Percentiles rank a stretch among this genome's conserved stretches.
Conservation (phyloP, 2,797 vertebrate genomes). For the Tragelaphus eurycerus region DNA sequence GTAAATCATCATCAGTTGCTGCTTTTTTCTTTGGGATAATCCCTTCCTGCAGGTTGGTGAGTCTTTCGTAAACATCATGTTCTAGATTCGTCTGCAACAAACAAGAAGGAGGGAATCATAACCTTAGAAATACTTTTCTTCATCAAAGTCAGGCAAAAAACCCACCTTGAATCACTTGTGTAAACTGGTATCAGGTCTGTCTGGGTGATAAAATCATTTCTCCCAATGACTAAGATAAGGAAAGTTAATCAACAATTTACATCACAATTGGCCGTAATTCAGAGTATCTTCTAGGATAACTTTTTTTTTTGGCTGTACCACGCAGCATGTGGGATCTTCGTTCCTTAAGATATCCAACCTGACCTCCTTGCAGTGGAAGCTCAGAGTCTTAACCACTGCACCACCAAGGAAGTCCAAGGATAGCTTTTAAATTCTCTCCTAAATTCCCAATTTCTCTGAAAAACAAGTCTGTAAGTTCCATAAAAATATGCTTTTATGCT, state of each 20-base stretch:
- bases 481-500: neutral
- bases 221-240: neutral
- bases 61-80: slow-evolving; percentile 95
- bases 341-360: neutral
- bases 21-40: slow-evolving; percentile 99
- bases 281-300: neutral
- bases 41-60: slow-evolving; percentile 95
- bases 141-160: neutral
- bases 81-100: slow-evolving; percentile 93
- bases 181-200: neutral
- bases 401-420: neutral
- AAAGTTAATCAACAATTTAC: neutral
- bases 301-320: neutral
- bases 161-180: neutral
- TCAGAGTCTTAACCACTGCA: neutral
- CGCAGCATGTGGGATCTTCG: neutral
- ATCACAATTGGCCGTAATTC: neutral
- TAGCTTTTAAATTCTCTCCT: neutral
- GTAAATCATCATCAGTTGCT: slow-evolving; percentile 94
- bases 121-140: neutral
- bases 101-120: neutral
- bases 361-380: neutral
- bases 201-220: neutral
- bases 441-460: neutral
- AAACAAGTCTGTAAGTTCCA: neutral